These are phyloP conservation scores for Taxidea taxus DNA, from an alignment of 2,113 vertebrate species.

Conservation along the genomic window DNA sequence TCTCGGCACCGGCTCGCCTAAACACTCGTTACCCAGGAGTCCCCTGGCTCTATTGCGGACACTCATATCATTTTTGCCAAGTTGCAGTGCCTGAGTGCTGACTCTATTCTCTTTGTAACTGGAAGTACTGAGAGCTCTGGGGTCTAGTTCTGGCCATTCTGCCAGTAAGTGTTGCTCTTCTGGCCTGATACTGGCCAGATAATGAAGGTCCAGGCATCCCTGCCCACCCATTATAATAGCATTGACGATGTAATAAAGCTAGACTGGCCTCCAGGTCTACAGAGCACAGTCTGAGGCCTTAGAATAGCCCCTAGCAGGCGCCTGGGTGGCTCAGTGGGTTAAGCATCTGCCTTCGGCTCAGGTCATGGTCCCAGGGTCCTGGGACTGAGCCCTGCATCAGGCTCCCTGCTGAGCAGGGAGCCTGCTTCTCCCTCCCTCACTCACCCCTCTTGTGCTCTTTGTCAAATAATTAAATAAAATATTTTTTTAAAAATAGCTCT, in stretches of 20 bases:
- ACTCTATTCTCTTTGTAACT: slow-evolving; percentile 22
- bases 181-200: background rate
- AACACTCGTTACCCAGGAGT: slow-evolving; percentile 70
- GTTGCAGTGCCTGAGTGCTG: slow-evolving; percentile 22
- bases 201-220: background rate
- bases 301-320: background rate
- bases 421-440: background rate
- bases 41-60: slow-evolving; percentile 60
- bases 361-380: background rate
- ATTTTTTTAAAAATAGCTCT: background rate
- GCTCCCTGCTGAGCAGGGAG: too few species aligned
- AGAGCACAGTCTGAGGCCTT: background rate
- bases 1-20: slow-evolving; percentile 64
- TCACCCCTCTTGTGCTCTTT: background rate
- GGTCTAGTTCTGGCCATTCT: background rate
- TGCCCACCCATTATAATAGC: fast-evolving
- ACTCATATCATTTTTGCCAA: slow-evolving; percentile 26
- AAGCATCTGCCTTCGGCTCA: background rate
- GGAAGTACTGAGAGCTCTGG: background rate
- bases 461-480: background rate
- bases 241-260: background rate
- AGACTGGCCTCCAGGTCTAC: background rate
- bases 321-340: background rate
- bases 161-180: background rate
- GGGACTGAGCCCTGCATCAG: background rate